These are phyloP conservation scores for Heterotilapia buettikoferi DNA, from an alignment of 2,113 vertebrate species.

Conservation along the genomic window DNA sequence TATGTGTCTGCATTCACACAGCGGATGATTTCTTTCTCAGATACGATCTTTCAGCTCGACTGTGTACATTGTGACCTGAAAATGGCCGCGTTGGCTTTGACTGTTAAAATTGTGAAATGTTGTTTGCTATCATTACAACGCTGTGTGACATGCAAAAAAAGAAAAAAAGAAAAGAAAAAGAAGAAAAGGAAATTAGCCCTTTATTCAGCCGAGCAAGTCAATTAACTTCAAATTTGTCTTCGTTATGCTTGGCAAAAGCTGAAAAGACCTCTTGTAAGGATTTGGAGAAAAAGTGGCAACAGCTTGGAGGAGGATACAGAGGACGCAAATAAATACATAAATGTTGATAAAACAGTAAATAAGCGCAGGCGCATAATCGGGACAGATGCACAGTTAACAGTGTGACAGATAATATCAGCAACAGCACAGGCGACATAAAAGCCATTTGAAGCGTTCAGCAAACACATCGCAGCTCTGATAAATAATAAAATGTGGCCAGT, in stretches of 20 bases:
- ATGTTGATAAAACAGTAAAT: not conserved
- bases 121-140: not conserved
- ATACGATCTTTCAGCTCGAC: not conserved
- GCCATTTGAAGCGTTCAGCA: not conserved
- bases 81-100: not conserved
- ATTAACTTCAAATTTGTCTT: constrained; percentile 24
- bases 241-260: not conserved
- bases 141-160: not conserved
- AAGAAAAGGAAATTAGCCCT: not conserved
- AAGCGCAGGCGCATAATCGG: not conserved
- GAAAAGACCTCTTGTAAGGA: not conserved
- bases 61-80: not conserved
- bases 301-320: not conserved
- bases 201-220: not conserved
- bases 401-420: not conserved
- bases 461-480: not conserved
- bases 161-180: not conserved
- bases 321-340: not conserved
- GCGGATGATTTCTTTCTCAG: not conserved
- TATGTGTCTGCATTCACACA: not conserved
- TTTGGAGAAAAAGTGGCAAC: not conserved
- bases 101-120: not conserved
- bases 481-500: not conserved
- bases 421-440: not conserved
- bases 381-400: not conserved